Percentiles rank a stretch among this genome's conserved stretches.
Conservation (phyloP, 2,888 invertebrate species). For the Drosophila kambysellisi region DNA sequence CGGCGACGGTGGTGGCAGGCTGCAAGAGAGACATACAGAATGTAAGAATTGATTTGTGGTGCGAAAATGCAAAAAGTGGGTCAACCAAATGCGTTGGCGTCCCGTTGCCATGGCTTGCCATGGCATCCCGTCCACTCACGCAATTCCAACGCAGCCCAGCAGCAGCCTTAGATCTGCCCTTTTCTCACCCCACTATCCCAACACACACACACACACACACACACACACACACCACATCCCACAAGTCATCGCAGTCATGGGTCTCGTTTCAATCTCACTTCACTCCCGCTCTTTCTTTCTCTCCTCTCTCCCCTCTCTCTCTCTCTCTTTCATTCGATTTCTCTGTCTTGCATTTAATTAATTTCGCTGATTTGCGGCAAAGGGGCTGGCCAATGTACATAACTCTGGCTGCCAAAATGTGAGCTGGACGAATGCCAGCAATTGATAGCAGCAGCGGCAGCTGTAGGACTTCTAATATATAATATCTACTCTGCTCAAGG, state of each 20-base stretch:
- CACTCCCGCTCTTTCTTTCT: background rate
- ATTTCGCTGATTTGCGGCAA: slow-evolving; percentile 62
- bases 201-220: background rate
- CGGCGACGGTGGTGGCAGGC: slow-evolving; percentile 82
- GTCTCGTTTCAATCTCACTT: background rate
- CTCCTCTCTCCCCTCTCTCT: background rate
- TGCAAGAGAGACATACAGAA: slow-evolving; percentile 37
- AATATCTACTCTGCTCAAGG: background rate
- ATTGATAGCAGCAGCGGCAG: slow-evolving; percentile 1
- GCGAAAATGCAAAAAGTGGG: slow-evolving; percentile 27
- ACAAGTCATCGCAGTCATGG: background rate
- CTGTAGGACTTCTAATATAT: slow-evolving; percentile 9
- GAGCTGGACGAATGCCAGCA: slow-evolving; percentile 24
- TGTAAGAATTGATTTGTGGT: slow-evolving; percentile 9
- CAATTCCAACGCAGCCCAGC: background rate
- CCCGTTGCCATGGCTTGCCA: slow-evolving; percentile 20
- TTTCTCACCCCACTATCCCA: background rate
- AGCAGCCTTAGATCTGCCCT: slow-evolving; percentile 14
- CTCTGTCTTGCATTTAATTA: slow-evolving; percentile 72
- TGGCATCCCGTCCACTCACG: slow-evolving; percentile 26
- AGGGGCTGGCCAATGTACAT: slow-evolving; percentile 2
- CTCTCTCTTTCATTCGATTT: background rate
- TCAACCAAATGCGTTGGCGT: slow-evolving; percentile 40
- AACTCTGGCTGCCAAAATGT: slow-evolving; percentile 11
- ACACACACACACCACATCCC: background rate